Base-by-base conservation (phyloP, 2,113 vertebrate species). In the Lophochroa leadbeateri region DNA sequence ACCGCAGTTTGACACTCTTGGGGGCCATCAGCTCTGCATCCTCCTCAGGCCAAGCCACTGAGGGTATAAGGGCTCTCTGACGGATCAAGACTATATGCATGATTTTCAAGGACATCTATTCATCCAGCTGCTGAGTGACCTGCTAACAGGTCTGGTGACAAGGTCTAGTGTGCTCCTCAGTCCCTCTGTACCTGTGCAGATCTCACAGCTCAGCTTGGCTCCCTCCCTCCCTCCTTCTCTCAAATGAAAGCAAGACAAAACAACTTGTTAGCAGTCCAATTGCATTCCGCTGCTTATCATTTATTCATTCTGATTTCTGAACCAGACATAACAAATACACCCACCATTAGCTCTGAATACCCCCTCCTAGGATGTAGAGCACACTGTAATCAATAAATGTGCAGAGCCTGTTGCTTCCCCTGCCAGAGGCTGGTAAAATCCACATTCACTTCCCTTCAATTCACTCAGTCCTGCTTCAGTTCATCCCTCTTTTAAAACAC, bases 261-360 rank as follows among this genome's bases (percentile, higher is more conserved):
- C 18, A 93, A 53, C 43, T 93, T 63, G 41, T 92, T 93, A 94
- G 64, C 58, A 92, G 60, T 81, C 83, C 72, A 37, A 16, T 12
- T 70, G 64, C 72, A 35, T 74, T 93, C 60, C 29, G 6, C 43
- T 75, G 64, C 68, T 88, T 88, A 92, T 81, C 44, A 88, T 81
- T 94, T 86, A 93, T 92, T 94, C 82, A 86, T 81, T 79, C 76
- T 67, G 82, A 72, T 82, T 88, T 90, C 82, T 92, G 76, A 92
- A 63, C 76, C 72, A 93, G 88, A 92, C 50, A 61, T 82, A 94
- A 90, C 63, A 96, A 92, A 96, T 67, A 88, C 12, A 15, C 58
- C 60, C 91, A 95, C 72, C 72, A 44, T 63, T 46, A 81, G 80
- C 67, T 90, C 91, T 50, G 68, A 92, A 91, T 68, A 17, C 29